These are phyloP conservation scores for Chymomyza caudatula DNA, from an alignment of 2,888 invertebrate species.

Conservation along the genomic window DNA sequence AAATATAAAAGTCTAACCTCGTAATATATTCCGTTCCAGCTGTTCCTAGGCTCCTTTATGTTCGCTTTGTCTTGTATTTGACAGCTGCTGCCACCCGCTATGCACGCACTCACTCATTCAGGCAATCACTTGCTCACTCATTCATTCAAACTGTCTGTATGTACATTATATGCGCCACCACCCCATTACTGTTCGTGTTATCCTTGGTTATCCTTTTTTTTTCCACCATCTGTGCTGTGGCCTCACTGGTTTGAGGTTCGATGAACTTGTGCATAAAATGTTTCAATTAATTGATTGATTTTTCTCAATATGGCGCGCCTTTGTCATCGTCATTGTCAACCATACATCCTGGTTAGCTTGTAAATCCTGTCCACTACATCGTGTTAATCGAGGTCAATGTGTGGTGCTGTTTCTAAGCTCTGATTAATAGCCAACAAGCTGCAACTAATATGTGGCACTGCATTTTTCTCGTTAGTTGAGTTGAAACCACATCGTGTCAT, in stretches of 20 bases:
- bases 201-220: constrained; percentile 19
- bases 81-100: not conserved
- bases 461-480: not conserved
- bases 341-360: constrained; percentile 17
- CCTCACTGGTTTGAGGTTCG: constrained; percentile 54
- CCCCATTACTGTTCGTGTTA: constrained; percentile 14
- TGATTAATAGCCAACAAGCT: constrained; percentile 35
- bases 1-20: no score
- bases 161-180: constrained; percentile 26
- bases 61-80: not conserved
- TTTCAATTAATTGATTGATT: constrained; percentile 71
- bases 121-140: constrained; percentile 10
- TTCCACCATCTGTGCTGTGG: constrained; percentile 31
- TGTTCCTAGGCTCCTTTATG: not conserved
- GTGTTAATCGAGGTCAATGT: constrained; percentile 53
- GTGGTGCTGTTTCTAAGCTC: constrained; percentile 12
- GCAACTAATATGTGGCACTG: constrained; percentile 6
- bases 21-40: not conserved
- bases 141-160: not conserved
- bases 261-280: constrained; percentile 60
- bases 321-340: constrained; percentile 7
- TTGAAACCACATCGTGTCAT: constrained; percentile 30
- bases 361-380: constrained; percentile 31
- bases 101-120: constrained; percentile 34
- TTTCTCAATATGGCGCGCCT: constrained; percentile 24